phyloP scores from a whole-genome alignment of 2,113 vertebrate genomes.

The Micromys minutus region DNA sequence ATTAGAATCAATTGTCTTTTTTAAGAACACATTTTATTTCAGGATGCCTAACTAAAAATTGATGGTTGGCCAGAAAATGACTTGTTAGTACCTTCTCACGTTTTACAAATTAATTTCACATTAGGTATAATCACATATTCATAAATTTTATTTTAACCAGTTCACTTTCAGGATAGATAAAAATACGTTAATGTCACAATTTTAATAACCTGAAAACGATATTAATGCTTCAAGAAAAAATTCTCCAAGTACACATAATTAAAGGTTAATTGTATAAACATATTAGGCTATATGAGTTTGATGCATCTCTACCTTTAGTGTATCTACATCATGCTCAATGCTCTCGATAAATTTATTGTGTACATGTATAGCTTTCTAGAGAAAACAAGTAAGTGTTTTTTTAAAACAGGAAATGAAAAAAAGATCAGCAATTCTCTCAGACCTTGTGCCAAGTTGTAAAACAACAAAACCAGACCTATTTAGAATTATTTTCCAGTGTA shows the following conservation, averaged over 20 bases:
- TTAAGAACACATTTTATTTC: not conserved
- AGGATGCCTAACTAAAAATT: not conserved
- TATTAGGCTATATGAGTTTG: slow-evolving; percentile 24
- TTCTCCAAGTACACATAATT: slow-evolving; percentile 30
- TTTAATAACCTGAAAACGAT: not conserved
- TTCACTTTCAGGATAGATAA: not conserved
- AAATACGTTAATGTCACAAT: not conserved
- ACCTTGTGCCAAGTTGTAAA: not conserved
- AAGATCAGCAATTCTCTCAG: slow-evolving; percentile 21
- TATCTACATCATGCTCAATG: slow-evolving; percentile 13
- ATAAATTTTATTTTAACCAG: slow-evolving; percentile 30
- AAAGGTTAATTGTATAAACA: slow-evolving; percentile 53
- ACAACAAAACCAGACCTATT: slow-evolving; percentile 6
- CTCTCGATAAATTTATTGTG: slow-evolving; percentile 53
- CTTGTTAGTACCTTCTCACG: not conserved
- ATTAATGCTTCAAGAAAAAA: not conserved
- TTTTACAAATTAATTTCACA: slow-evolving; percentile 1
- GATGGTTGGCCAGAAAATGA: not conserved
- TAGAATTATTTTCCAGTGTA: not conserved
- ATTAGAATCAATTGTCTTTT: not conserved
- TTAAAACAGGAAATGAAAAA: not conserved
- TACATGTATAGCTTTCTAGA: slow-evolving; percentile 27
- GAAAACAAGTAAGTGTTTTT: slow-evolving; percentile 56
- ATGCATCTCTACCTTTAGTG: slow-evolving; percentile 29
- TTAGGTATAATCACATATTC: not conserved